Evolutionary conservation across 2,113 vertebrate species (phyloP), one percentile per base, ranked within the genome.

Genomic region (Crotalus horridus): DNA sequence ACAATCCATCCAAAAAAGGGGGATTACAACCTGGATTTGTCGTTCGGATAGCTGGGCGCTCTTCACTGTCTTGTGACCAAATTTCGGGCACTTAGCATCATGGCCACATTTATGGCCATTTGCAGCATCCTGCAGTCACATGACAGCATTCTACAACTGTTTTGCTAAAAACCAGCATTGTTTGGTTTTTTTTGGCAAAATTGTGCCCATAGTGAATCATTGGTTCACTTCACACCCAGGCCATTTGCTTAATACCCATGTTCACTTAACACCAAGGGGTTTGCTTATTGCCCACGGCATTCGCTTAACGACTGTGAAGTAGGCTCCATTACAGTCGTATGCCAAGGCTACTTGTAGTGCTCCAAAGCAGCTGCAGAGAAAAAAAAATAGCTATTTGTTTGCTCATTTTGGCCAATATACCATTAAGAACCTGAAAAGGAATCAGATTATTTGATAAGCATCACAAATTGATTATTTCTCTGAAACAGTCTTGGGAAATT

Each of bases 401-500:
- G 48, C 29, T n/a, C 0, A 1, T 46, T 43, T 33, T 21, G 21
- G 17, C 26, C 64, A 21, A 6, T 20, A 1, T 17, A 33, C 29
- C 51, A 46, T 61, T 46, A 39, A 12, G 43, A 54, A 51, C 15
- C 33, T 88, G 29, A 8, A 92, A 90, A 90, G 54, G 53, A 90
- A 29, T 56, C 64, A 29, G 74, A 51, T 17, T 48, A 33, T 61
- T 90, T 94, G 81, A 94, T 48, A 89, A 90, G 15, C 13, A 33
- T 33, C 86, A 51, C 33, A 53, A 23, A 26, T 17, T n/a, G 81
- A 51, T 13, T 53, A 53, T 51, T 61, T 90, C 69, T 90, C 51
- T 69, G 90, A 89, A 92, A 94, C 46, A 9, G 64, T 51, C 2
- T 3, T 54, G 56, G n/a, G 54, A 55, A 81, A 91, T 3, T 17